Percentiles rank a stretch among this genome's conserved stretches.
Conservation (phyloP, 2,797 vertebrate species). For the Xiphophorus birchmanni region DNA sequence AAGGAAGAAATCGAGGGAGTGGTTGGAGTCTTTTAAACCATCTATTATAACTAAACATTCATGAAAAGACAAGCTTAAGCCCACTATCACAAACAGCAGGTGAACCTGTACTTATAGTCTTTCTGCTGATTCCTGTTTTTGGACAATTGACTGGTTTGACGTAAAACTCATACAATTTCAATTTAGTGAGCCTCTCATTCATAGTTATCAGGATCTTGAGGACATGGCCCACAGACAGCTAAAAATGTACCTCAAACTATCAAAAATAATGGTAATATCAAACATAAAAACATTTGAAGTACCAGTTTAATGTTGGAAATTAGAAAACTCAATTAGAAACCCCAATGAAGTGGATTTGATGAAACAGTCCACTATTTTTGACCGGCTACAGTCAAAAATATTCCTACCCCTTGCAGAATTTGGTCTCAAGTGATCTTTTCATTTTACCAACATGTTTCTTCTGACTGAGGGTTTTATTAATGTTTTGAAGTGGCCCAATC, state of each 20-base stretch:
- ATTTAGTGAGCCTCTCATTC: not conserved
- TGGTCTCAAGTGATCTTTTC: not conserved
- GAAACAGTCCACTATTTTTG: too few relatives aligned
- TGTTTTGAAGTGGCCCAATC: not conserved
- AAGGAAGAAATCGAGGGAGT: not conserved
- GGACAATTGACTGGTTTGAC: slow-evolving; percentile 2
- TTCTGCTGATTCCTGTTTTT: not conserved
- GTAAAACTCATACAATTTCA: not conserved
- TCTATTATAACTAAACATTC: not conserved
- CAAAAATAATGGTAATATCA: not conserved
- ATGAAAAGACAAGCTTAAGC: not conserved
- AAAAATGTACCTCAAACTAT: not conserved
- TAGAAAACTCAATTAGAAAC: not conserved
- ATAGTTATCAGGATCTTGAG: not conserved
- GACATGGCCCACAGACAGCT: not conserved
- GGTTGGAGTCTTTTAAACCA: not conserved
- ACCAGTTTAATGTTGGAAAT: not conserved
- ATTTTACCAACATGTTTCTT: not conserved
- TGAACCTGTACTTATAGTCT: not conserved
- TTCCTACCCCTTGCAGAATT: not conserved
- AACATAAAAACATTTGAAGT: not conserved
- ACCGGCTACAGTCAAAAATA: not conserved
- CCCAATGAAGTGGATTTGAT: not conserved
- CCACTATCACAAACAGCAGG: not conserved
- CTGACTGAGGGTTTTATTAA: not conserved